A percentile compares a stretch with the other conserved stretches of the same genome.
Conservation (phyloP, 2,113 vertebrate genomes). For the Elgaria multicarinata region DNA sequence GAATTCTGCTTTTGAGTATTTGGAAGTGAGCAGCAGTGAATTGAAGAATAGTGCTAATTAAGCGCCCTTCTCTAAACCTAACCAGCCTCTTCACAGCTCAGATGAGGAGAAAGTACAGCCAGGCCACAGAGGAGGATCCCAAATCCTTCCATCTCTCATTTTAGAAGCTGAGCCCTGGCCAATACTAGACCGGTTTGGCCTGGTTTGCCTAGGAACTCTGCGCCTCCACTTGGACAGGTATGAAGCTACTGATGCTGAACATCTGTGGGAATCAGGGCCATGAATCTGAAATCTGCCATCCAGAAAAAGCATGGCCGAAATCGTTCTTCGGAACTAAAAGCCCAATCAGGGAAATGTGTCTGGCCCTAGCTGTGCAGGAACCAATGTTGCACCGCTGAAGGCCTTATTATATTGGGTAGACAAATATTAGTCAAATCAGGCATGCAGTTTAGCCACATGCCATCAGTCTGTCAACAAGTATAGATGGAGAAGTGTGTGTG, state of each 20-base stretch:
- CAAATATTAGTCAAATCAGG: background rate
- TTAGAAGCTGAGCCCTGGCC: background rate
- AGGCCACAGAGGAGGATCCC: background rate
- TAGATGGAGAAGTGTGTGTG: conserved; percentile 13
- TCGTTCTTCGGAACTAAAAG: background rate
- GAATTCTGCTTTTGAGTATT: background rate
- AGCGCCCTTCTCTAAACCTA: background rate
- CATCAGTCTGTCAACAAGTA: background rate
- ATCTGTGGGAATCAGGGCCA: background rate
- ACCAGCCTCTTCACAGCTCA: background rate
- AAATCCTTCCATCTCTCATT: background rate
- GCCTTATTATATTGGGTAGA: background rate
- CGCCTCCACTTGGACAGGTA: background rate
- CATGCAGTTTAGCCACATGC: background rate
- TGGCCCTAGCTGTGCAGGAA: background rate
- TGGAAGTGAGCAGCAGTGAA: background rate
- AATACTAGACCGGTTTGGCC: background rate
- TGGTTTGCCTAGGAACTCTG: background rate
- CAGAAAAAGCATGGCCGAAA: background rate
- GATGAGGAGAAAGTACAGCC: background rate
- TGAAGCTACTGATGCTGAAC: background rate
- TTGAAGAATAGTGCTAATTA: background rate
- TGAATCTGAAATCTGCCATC: background rate
- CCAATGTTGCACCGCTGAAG: background rate
- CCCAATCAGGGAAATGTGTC: background rate